Evolutionary conservation across 1,140 invertebrate genomes (phyloP).

Genomic region (Achatina immaculata): DNA sequence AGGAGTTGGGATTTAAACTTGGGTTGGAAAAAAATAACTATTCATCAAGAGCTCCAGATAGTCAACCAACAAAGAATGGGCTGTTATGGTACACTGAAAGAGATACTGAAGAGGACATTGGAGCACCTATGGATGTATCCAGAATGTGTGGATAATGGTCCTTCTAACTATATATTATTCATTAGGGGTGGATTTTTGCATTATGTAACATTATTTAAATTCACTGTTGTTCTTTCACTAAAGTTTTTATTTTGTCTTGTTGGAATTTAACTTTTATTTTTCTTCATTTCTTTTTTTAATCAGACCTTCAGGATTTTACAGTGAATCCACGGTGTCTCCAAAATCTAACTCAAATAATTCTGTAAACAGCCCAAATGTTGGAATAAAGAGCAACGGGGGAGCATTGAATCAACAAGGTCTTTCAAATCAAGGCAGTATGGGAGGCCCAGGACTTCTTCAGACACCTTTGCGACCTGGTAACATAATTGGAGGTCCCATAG

Average conservation of each 20-base stretch:
- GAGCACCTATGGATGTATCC: too few species aligned
- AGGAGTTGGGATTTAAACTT: too few species aligned
- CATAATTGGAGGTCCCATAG: constrained; percentile 3
- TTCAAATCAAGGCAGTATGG: constrained; percentile 27
- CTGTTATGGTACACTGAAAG: too few species aligned
- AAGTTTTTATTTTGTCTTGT: not conserved
- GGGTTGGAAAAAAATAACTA: too few species aligned
- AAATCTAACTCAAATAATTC: not conserved
- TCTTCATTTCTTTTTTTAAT: constrained; percentile 31
- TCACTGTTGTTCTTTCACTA: too few species aligned
- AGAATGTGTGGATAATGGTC: too few species aligned
- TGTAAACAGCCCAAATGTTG: constrained; percentile 8
- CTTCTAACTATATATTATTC: too few species aligned
- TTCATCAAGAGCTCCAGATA: too few species aligned
- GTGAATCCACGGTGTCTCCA: constrained; percentile 43
- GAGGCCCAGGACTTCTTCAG: constrained; percentile 18
- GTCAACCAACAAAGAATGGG: too few species aligned
- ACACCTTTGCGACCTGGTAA: constrained; percentile 5
- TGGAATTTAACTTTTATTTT: not conserved
- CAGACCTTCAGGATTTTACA: constrained; percentile 58
- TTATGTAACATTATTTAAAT: too few species aligned
- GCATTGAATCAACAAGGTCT: not conserved
- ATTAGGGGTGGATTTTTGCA: too few species aligned
- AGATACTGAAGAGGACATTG: too few species aligned
- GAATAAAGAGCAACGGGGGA: constrained; percentile 2